Conservation (phyloP, 2,888 invertebrate species). For the Lathronympha strigana region DNA sequence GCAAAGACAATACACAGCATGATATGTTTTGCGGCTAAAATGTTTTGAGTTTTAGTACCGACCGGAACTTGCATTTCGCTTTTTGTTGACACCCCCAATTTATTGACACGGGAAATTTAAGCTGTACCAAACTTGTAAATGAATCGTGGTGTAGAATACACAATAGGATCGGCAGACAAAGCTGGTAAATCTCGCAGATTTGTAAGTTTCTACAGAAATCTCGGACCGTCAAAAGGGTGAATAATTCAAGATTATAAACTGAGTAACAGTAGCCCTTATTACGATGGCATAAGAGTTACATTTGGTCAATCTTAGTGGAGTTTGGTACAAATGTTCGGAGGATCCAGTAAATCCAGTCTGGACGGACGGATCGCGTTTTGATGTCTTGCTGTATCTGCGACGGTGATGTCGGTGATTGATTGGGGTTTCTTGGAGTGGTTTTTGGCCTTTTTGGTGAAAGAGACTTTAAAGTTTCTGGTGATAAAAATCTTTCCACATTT, state of each 20-base stretch:
- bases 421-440: slow-evolving; percentile 41
- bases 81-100: slow-evolving; percentile 26
- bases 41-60: slow-evolving; percentile 35
- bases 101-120: slow-evolving; percentile 23
- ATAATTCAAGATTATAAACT: slow-evolving; percentile 58
- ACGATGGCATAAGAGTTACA: neutral
- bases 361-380: slow-evolving; percentile 61
- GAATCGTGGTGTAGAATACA: slow-evolving; percentile 27
- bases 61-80: slow-evolving; percentile 20
- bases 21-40: slow-evolving; percentile 41
- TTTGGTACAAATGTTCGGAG: slow-evolving; percentile 60
- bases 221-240: slow-evolving; percentile 69
- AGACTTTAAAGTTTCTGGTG: neutral
- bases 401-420: slow-evolving; percentile 57
- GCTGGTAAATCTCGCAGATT: slow-evolving; percentile 54
- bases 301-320: slow-evolving; percentile 18
- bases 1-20: neutral
- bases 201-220: slow-evolving; percentile 55
- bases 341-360: slow-evolving; percentile 70
- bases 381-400: slow-evolving; percentile 55
- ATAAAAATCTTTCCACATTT: too few species aligned
- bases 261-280: neutral
- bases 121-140: slow-evolving; percentile 19
- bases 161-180: slow-evolving; percentile 38
- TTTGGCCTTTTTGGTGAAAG: slow-evolving; percentile 6